Evolutionary conservation across 2,888 invertebrate genomes (phyloP).

Genomic region (Chrysotoxum bicinctum): DNA sequence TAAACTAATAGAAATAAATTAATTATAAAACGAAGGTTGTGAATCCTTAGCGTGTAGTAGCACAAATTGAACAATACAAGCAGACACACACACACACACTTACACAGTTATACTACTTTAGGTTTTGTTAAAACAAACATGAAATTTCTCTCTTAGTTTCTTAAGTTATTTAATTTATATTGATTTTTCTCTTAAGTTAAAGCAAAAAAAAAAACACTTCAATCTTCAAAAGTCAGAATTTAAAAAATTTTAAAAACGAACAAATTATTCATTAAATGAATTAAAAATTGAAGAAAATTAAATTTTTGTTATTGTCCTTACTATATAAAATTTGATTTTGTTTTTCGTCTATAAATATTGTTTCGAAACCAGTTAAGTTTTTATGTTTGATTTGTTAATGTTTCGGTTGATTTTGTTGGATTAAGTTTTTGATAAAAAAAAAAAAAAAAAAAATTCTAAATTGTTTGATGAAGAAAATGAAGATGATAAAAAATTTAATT

Average conservation of each 20-base stretch:
- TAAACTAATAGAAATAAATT: conserved; percentile 25
- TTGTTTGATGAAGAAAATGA: conserved; percentile 1
- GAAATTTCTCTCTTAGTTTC: conserved; percentile 35
- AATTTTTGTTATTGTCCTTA: conserved; percentile 57
- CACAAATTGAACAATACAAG: conserved; percentile 59
- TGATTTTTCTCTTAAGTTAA: conserved; percentile 18
- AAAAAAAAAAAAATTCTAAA: conserved; percentile 14
- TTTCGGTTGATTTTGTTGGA: conserved; percentile 34
- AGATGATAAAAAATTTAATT: conserved; percentile 1
- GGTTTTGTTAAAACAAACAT: conserved; percentile 36
- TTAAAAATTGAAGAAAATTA: conserved; percentile 41
- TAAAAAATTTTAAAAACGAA: conserved; percentile 31
- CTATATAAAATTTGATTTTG: conserved; percentile 36
- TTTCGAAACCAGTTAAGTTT: conserved; percentile 65
- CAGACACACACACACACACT: too few species aligned
- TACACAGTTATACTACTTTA: conserved; percentile 55
- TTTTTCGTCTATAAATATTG: neutral
- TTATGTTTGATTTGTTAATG: conserved; percentile 5
- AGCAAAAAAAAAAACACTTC: conserved; percentile 23
- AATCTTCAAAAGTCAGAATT: conserved; percentile 43
- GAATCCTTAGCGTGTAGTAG: conserved; percentile 70
- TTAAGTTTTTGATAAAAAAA: conserved; percentile 6
- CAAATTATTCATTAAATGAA: conserved; percentile 70
- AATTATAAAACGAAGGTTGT: conserved; percentile 71
- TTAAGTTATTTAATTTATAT: conserved; percentile 76